A percentile compares a stretch with the other conserved stretches of the same genome.
Evolutionary conservation across 30 jellyfish, hydroid and myxozoan species (phyloP).

Genomic region (Turritopsis rubra): DNA sequence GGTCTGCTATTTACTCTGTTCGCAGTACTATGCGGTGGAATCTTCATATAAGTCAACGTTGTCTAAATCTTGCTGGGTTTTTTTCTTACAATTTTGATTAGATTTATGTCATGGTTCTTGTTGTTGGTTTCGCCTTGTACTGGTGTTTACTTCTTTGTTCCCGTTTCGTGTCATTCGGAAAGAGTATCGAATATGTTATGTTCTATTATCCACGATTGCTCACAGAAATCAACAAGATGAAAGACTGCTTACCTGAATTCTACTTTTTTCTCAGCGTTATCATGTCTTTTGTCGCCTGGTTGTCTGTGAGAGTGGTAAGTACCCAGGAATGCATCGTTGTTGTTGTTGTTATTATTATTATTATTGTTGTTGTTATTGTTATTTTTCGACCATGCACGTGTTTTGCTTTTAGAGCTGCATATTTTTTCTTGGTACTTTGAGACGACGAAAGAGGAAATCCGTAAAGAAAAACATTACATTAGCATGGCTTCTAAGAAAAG

Average conservation of each 20-base stretch:
- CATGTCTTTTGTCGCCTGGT: background rate
- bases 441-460: background rate
- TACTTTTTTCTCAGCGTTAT: background rate
- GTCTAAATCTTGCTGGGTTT: too few relatives aligned
- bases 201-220: background rate
- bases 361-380: background rate
- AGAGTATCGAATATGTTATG: background rate
- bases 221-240: background rate
- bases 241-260: background rate
- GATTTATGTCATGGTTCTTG: background rate
- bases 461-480: background rate
- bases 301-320: conserved; percentile 2
- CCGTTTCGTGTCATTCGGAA: background rate
- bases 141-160: background rate
- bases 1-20: too few relatives aligned
- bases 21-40: too few relatives aligned
- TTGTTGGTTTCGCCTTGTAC: background rate
- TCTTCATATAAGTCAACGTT: too few relatives aligned
- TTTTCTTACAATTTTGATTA: too few relatives aligned
- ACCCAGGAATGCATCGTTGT: background rate
- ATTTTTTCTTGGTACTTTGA: conserved; percentile 1
- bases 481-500: background rate
- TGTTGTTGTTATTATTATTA: too few relatives aligned
- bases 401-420: background rate
- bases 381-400: background rate